Evolutionary conservation across 1,140 invertebrate genomes (phyloP).

Genomic region (Aradophagus sp.): DNA sequence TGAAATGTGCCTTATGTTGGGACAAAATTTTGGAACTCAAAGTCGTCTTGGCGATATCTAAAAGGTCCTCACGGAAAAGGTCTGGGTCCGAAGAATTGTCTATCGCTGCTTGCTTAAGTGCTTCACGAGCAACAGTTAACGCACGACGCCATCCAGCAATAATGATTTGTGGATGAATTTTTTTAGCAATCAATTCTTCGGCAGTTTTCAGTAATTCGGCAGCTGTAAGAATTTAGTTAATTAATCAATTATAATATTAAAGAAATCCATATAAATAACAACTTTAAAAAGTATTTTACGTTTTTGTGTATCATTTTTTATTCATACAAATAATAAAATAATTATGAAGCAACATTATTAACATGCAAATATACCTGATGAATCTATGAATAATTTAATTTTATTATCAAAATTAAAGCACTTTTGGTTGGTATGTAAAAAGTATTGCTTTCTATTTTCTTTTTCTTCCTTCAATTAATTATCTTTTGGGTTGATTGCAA

Average conservation of each 20-base stretch:
- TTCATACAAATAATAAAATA: no score
- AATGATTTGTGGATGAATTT: slow-evolving; percentile 99
- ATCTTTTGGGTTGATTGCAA: no score
- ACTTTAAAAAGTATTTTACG: no score
- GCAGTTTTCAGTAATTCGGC: slow-evolving; percentile 96
- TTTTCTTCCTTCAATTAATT: no score
- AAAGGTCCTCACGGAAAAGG: slow-evolving; percentile 89
- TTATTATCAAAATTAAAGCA: no score
- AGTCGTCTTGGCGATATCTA: slow-evolving; percentile 98
- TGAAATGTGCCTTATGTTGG: slow-evolving; percentile 98
- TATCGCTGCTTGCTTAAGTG: slow-evolving; percentile 84
- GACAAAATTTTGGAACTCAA: slow-evolving; percentile 98
- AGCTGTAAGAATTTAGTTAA: slow-evolving; percentile 76
- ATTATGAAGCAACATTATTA: no score
- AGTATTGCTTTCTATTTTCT: no score
- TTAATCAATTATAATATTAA: not conserved
- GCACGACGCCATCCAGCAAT: slow-evolving; percentile 96
- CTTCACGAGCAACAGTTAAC: slow-evolving; percentile 86
- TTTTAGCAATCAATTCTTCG: slow-evolving; percentile 93
- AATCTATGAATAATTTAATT: no score
- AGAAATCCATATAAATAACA: slow-evolving; percentile 11
- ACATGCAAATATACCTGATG: no score
- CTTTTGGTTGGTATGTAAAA: no score
- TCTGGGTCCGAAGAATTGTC: slow-evolving; percentile 89
- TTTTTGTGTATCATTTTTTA: no score